These are phyloP conservation scores for Homarus gammarus DNA, from an alignment of 2,888 invertebrate species.

Conservation along the genomic window DNA sequence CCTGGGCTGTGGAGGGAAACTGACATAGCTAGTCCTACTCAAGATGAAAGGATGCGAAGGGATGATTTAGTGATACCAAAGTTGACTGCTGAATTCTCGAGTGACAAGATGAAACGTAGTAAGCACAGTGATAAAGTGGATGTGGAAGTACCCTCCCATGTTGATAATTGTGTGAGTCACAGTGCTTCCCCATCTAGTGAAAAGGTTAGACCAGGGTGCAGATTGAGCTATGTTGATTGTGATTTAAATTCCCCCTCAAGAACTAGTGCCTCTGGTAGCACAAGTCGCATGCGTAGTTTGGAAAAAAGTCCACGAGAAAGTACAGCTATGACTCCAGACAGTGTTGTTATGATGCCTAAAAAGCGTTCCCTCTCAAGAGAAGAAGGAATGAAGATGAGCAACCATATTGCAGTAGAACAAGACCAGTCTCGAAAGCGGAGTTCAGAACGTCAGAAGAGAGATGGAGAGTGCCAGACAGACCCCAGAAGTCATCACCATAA, in stretches of 20 bases:
- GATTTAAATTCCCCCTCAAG: conserved; percentile 67
- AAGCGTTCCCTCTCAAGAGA: conserved; percentile 74
- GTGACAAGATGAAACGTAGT: conserved; percentile 74
- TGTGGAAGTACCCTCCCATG: conserved; percentile 55
- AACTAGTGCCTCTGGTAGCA: conserved; percentile 71
- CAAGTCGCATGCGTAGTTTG: conserved; percentile 71
- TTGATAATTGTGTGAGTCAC: conserved; percentile 66
- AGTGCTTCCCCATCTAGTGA: conserved; percentile 65
- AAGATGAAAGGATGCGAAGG: conserved; percentile 63
- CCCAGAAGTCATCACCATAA: conserved; percentile 65
- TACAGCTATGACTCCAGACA: conserved; percentile 70
- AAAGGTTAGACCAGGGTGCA: conserved; percentile 66
- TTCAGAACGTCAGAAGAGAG: conserved; percentile 56
- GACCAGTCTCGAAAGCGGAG: conserved; percentile 45
- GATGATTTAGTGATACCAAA: conserved; percentile 76
- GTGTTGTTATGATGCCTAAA: conserved; percentile 69
- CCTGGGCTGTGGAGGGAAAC: conserved; percentile 73
- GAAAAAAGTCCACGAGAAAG: conserved; percentile 72
- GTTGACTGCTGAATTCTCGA: conserved; percentile 72
- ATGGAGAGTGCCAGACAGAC: conserved; percentile 70
- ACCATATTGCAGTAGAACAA: conserved; percentile 27
- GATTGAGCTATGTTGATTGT: conserved; percentile 68
- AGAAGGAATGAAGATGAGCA: conserved; percentile 51
- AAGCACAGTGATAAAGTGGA: conserved; percentile 67
- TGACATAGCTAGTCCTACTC: conserved; percentile 59